A percentile compares a stretch with the other conserved stretches of the same genome.
Evolutionary conservation across 2,888 invertebrate species (phyloP).

Genomic region (Scaptodrosophila latifasciaeformis): DNA sequence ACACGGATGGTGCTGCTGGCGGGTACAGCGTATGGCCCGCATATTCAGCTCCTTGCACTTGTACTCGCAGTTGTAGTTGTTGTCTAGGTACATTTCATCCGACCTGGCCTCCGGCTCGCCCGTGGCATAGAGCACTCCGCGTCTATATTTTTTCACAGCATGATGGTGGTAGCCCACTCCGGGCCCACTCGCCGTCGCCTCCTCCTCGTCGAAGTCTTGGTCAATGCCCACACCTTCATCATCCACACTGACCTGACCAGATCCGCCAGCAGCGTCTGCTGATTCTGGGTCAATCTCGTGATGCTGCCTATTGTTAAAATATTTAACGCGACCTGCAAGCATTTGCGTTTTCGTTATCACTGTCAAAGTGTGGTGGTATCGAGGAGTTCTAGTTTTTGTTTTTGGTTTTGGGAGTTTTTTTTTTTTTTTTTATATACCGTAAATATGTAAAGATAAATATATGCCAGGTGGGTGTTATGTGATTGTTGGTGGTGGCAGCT

Average conservation of each 20-base stretch:
- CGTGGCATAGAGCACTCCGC: constrained; percentile 49
- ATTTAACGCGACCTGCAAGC: constrained; percentile 73
- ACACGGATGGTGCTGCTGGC: constrained; percentile 49
- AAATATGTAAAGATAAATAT: too few relatives aligned
- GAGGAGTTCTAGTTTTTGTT: too few relatives aligned
- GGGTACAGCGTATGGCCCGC: constrained; percentile 68
- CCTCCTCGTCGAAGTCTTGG: not conserved
- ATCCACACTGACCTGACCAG: not conserved
- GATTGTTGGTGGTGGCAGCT: not conserved
- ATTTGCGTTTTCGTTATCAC: constrained; percentile 69
- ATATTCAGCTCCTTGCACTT: constrained; percentile 71
- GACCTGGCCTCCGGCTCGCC: constrained; percentile 27
- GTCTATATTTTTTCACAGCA: constrained; percentile 44
- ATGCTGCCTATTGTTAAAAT: constrained; percentile 43
- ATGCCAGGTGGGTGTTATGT: constrained; percentile 4
- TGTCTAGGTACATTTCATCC: constrained; percentile 46
- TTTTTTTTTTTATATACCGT: not conserved
- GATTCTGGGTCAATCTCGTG: too few relatives aligned
- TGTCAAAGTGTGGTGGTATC: constrained; percentile 45
- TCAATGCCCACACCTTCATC: not conserved
- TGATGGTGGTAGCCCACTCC: constrained; percentile 34
- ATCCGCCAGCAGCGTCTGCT: not conserved
- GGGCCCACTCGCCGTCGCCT: constrained; percentile 17
- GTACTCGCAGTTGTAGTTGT: constrained; percentile 68
- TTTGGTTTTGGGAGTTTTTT: constrained; percentile 12